These are phyloP conservation scores for Intellagama lesueurii DNA, from an alignment of 2,797 vertebrate genomes.

Conservation along the genomic window DNA sequence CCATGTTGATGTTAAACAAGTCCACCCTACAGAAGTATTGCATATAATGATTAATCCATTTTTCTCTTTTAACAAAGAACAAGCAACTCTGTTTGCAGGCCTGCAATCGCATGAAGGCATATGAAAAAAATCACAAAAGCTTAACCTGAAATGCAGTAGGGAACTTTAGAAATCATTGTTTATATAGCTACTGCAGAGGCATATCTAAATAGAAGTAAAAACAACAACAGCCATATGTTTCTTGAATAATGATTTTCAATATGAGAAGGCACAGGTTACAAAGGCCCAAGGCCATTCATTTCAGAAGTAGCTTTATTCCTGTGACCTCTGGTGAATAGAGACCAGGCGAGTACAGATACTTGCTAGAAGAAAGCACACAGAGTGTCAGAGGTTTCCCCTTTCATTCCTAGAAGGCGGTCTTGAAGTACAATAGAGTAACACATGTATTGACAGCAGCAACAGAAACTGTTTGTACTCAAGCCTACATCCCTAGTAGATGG, in stretches of 20 bases:
- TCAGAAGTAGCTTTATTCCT: background rate
- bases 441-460: background rate
- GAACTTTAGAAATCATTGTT: background rate
- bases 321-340: background rate
- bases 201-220: background rate
- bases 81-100: background rate
- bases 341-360: background rate
- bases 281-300: background rate
- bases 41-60: background rate
- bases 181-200: background rate
- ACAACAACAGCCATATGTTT: background rate
- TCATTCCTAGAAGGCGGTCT: background rate
- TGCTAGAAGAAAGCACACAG: background rate
- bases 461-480: slow-evolving; percentile 9
- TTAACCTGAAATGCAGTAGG: background rate
- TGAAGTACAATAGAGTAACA: background rate
- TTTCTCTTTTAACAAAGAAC: background rate
- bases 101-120: background rate
- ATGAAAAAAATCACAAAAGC: background rate
- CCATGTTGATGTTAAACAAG: background rate
- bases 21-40: background rate
- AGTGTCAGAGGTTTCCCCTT: background rate
- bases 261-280: background rate
- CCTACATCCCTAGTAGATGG: background rate
- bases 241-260: background rate